A percentile compares a stretch with the other conserved stretches of the same genome.
These are phyloP conservation scores for Melanophora roralis DNA, from an alignment of 2,888 invertebrate species.

Conservation along the genomic window DNA sequence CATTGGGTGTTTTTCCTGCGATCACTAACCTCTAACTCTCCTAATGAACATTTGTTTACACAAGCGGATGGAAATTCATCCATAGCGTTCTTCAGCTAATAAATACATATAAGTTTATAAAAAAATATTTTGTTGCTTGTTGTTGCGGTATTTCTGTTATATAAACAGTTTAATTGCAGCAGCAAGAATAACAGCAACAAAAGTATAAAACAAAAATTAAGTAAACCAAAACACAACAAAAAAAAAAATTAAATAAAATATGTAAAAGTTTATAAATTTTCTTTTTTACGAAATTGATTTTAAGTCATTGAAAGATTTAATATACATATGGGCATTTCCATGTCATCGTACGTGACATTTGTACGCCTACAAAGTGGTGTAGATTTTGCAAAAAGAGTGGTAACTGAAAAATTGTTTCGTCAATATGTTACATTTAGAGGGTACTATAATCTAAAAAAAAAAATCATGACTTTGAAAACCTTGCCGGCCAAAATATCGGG, in stretches of 20 bases:
- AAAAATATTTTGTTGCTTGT: not conserved
- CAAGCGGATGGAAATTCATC: slow-evolving; percentile 33
- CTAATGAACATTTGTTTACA: slow-evolving; percentile 2
- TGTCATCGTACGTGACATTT: too few relatives aligned
- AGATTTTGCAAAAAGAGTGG: too few relatives aligned
- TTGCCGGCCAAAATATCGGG: too few relatives aligned
- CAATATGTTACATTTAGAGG: too few relatives aligned
- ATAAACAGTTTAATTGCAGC: slow-evolving; percentile 54
- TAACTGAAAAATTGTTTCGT: too few relatives aligned
- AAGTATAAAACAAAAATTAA: slow-evolving; percentile 1
- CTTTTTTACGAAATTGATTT: slow-evolving; percentile 12
- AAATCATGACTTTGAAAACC: too few relatives aligned
- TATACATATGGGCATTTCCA: too few relatives aligned
- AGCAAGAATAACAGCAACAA: slow-evolving; percentile 9
- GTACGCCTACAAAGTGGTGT: too few relatives aligned
- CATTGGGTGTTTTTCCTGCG: not conserved
- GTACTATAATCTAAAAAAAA: too few relatives aligned
- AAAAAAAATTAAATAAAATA: slow-evolving; percentile 18
- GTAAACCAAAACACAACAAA: slow-evolving; percentile 22
- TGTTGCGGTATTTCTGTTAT: slow-evolving; percentile 28
- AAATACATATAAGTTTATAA: not conserved
- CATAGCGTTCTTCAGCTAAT: not conserved
- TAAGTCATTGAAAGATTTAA: slow-evolving; percentile 30
- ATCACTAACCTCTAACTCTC: slow-evolving; percentile 8
- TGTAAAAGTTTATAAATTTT: slow-evolving; percentile 5